A percentile compares a stretch with the other conserved stretches of the same genome.
These are phyloP conservation scores for Hedya salicella DNA, from an alignment of 2,888 invertebrate genomes.

Conservation along the genomic window DNA sequence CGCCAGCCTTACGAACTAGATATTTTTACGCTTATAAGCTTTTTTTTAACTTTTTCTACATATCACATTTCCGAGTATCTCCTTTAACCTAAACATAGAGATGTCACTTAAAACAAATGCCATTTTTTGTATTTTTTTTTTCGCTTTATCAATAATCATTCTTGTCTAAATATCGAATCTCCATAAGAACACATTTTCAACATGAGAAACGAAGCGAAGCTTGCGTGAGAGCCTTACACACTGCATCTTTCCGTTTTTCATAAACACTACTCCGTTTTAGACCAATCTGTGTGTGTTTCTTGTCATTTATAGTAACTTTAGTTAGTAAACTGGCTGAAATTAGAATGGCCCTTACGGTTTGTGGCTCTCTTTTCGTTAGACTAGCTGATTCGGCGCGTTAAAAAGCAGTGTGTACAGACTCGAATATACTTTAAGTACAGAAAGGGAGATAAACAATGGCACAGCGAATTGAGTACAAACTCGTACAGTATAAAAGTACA, in stretches of 20 bases:
- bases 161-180: constrained; percentile 21
- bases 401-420: neutral
- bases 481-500: constrained; percentile 6
- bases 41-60: constrained; percentile 71
- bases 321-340: too few species aligned
- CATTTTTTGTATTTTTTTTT: constrained; percentile 60
- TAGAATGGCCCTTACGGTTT: too few species aligned
- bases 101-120: constrained; percentile 65
- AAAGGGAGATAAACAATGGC: constrained; percentile 34
- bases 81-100: constrained; percentile 64
- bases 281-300: too few species aligned
- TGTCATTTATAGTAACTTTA: too few species aligned
- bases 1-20: constrained; percentile 64
- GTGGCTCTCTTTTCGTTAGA: neutral
- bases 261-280: too few species aligned
- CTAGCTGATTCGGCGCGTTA: neutral
- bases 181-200: constrained; percentile 20
- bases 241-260: neutral
- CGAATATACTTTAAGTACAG: constrained; percentile 58
- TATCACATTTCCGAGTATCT: constrained; percentile 82
- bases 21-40: constrained; percentile 53
- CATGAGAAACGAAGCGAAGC: constrained; percentile 40
- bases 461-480: constrained; percentile 1
- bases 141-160: constrained; percentile 14
- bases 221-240: constrained; percentile 48